Conservation (phyloP, 2,888 invertebrate genomes). For the Cremastobaeus sp. region DNA sequence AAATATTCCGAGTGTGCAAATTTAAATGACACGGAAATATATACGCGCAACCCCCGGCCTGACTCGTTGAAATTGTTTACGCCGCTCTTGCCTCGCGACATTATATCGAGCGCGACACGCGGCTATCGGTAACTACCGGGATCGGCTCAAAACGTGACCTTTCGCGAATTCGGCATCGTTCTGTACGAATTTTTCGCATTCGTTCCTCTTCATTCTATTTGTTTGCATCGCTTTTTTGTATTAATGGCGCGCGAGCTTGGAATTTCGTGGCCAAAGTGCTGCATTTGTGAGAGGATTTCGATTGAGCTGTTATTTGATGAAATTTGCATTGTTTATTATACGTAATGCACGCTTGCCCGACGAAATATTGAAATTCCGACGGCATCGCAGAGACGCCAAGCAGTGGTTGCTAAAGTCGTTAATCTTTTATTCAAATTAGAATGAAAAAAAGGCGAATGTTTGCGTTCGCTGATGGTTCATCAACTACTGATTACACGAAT, state of each 20-base stretch:
- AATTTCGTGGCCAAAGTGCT: conserved; percentile 24
- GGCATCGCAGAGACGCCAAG: conserved; percentile 18
- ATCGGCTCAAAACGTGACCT: conserved; percentile 39
- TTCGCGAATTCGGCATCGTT: conserved; percentile 9
- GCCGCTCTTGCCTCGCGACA: conserved; percentile 69
- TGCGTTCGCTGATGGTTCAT: conserved; percentile 25
- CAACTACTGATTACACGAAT: too few species aligned
- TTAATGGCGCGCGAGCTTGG: conserved; percentile 11
- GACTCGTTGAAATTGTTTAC: conserved; percentile 74
- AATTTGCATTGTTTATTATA: conserved; percentile 57
- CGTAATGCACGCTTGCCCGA: conserved; percentile 24
- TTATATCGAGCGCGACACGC: conserved; percentile 64
- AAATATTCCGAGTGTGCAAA: conserved; percentile 77
- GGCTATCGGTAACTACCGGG: conserved; percentile 30
- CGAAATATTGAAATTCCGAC: conserved; percentile 44
- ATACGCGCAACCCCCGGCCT: conserved; percentile 67
- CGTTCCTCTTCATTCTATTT: background rate
- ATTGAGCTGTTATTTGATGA: conserved; percentile 48
- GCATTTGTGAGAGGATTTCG: conserved; percentile 23
- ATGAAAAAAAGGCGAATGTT: conserved; percentile 26
- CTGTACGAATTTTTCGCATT: background rate
- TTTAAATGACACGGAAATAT: conserved; percentile 77
- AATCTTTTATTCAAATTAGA: conserved; percentile 49
- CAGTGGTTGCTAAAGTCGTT: conserved; percentile 37
- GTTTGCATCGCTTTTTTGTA: conserved; percentile 9